Percentiles rank a stretch among this genome's conserved stretches.
Conservation (phyloP, 2,888 invertebrate genomes). For the Dolichopus griseipennis region DNA sequence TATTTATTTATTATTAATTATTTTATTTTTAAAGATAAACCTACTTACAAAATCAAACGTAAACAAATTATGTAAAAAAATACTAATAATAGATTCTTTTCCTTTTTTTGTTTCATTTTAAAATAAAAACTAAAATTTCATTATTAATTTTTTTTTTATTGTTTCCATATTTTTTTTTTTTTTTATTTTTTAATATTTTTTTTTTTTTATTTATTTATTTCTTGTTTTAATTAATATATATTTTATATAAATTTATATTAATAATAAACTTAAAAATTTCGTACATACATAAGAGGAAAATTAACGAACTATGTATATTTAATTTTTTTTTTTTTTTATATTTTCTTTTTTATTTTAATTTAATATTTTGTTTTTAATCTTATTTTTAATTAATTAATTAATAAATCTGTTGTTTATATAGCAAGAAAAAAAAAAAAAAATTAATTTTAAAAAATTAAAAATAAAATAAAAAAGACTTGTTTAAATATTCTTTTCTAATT, state of each 20-base stretch:
- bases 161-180: not conserved
- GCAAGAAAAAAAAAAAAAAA: not conserved
- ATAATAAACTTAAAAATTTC: slow-evolving; percentile 1
- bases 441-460: not conserved
- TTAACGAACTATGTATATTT: not conserved
- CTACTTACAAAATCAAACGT: slow-evolving; percentile 6
- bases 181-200: not conserved
- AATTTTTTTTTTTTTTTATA: not conserved
- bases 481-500: too few relatives aligned
- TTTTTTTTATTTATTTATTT: not conserved
- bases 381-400: too few relatives aligned
- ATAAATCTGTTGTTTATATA: not conserved
- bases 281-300: not conserved
- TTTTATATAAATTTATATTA: not conserved
- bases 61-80: slow-evolving; percentile 6
- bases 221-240: not conserved
- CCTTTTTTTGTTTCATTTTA: not conserved
- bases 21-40: not conserved
- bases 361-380: too few relatives aligned
- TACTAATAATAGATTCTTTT: slow-evolving; percentile 6
- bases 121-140: slow-evolving; percentile 6
- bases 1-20: not conserved
- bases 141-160: slow-evolving; percentile 5
- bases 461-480: not conserved
- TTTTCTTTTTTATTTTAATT: too few relatives aligned